Base-by-base conservation (phyloP, 2,113 vertebrate genomes). In the human region DNA sequence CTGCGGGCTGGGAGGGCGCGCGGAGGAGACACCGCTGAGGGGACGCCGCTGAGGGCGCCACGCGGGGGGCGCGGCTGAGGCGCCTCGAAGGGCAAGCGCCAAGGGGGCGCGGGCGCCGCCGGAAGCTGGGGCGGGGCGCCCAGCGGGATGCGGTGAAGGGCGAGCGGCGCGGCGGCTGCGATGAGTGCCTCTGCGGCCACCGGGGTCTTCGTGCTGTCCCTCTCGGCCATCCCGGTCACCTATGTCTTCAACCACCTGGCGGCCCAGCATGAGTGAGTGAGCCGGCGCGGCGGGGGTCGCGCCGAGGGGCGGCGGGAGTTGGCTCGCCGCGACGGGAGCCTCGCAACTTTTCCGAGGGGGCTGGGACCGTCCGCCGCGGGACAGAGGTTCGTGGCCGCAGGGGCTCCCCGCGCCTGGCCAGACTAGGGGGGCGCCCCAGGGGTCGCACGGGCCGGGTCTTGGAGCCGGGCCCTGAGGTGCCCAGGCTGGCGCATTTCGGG, bases 151-250 rank as follows among this genome's bases (percentile, higher is more conserved):
- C 75, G 68, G 94, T 90, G 97, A 95, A 86, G 92, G 96, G 84
- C 55, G 27, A 40, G 94, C 86, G 52, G 90, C 94, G 82, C 92
- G 73, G 85, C 76, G 25, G 97, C 88, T 66, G 98, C 93, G 92
- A 99, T 99, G 99, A 99, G 99, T 89, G 99, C 99, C 79, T 99
- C 99, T 43, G 99, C 99, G 13, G 99, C 99, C 96, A 99, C 99
- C 4, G 99, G 99, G 52, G 99, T 99, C 94, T 99, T 99, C 96
- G 98, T 99, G 50, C 97, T 99, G 95, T 99, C 99, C 86, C 97
- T 99, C 90, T 99, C 99, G 93, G 99, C 99, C 96, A 99, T 99
- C 96, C 99, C 99, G 78, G 98, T 98, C 97, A 99, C 99, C 50
- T 99, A 99, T 94, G 96, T 99, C 92, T 99, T 99, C 97, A 99